These are phyloP conservation scores for Liolophura sinensis DNA, from an alignment of 1,140 invertebrate species.

Conservation along the genomic window DNA sequence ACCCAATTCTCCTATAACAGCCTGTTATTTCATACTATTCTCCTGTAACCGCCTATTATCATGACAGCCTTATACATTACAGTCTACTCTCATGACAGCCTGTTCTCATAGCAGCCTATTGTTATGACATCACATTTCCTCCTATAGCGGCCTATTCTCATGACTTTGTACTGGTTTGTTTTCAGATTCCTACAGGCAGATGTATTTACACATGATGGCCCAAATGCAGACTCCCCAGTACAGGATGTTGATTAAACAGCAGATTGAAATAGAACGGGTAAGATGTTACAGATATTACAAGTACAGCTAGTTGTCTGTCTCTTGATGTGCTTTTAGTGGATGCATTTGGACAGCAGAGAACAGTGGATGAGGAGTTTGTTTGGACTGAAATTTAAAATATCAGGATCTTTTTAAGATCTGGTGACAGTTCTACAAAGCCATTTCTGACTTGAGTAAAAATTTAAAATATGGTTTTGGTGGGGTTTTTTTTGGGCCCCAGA, in stretches of 20 bases:
- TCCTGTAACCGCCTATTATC: no score
- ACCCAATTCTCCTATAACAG: background rate
- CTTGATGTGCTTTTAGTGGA: background rate
- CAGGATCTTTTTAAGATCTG: no score
- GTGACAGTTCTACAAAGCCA: no score
- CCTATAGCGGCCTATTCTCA: background rate
- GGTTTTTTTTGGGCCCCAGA: no score
- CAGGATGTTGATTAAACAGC: constrained; percentile 70
- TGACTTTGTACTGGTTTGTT: constrained; percentile 12
- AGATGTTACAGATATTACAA: constrained; percentile 15
- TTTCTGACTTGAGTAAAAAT: no score
- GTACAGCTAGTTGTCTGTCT: background rate
- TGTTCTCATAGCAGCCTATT: background rate
- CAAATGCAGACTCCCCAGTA: constrained; percentile 80
- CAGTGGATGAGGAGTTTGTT: no score
- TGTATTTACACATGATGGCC: constrained; percentile 80
- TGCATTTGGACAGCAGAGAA: no score
- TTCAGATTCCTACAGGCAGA: constrained; percentile 74
- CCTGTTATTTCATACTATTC: no score
- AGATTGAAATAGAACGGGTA: constrained; percentile 80
- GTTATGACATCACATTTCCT: no score
- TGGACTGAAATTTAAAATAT: no score
- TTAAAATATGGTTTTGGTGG: no score
- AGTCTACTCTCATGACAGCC: background rate
- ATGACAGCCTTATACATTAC: no score